Evolutionary conservation across 1,140 invertebrate species (phyloP), one percentile per base, ranked within the genome.

Genomic region (Achroia grisella): DNA sequence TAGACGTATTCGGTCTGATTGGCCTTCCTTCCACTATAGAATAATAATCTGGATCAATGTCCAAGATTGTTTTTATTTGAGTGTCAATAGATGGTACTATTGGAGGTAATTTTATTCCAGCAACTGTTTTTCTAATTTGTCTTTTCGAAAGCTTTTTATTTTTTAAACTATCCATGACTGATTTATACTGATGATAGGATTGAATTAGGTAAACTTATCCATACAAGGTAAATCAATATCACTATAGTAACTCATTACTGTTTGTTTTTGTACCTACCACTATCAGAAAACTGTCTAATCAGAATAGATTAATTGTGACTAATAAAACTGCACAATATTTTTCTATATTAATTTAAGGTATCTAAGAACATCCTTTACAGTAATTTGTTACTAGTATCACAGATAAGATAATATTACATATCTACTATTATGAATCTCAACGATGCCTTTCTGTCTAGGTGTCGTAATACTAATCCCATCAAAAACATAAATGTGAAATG

Each of bases 21-120:
- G 87, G 70, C 43, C 87, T 69, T 30, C 88, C 89, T 63, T 87
- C 84, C 1, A 91, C 71, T 54, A 89, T 72, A 4, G 84, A 87
- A 59, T 89, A 92, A 61, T 87, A 92, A 23, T 87, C 71, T 1
- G 90, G 89, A 73, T 91, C 89, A 1, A 91, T 74, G 53, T 91
- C 88, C 5, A 87, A 35, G 37, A 89, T 81, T 15, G 88, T 87
- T 60, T 82, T 82, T 8, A 78, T 52, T 50, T 70, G 41, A 54
- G 45, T 28, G 34, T 56, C 50, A 39, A 52, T 34, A 45, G 48
- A 34, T 60, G 58, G 14, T 54, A 73, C 67, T 44, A 74, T 73
- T 27, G 77, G 61, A 44, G 76, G 71, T 44, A 80, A 45, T 47
- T 74, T 85, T 13, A 77, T 56, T 17, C 62, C 62, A 15, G 39